phyloP scores from a whole-genome alignment of 1,140 invertebrate genomes.

The Bombus pyrosoma region DNA sequence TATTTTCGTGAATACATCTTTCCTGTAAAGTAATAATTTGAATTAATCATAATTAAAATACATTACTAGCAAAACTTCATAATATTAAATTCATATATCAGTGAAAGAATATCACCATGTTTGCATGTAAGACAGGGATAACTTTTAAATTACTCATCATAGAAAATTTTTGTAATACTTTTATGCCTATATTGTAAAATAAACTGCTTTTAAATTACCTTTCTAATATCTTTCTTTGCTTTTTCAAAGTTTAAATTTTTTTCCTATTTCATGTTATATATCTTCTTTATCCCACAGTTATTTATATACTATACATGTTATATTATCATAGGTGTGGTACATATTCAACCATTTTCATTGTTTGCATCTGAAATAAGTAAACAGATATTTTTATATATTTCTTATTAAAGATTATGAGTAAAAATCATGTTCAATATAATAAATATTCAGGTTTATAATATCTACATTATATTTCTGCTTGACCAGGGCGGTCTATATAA shows the following conservation, averaged over 20 bases:
- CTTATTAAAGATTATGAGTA: not conserved
- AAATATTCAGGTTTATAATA: conserved; percentile 53
- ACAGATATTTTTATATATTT: not conserved
- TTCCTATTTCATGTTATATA: not conserved
- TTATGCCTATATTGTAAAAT: conserved; percentile 9
- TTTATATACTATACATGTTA: too few relatives aligned
- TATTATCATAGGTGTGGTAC: not conserved
- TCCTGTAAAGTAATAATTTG: conserved; percentile 8
- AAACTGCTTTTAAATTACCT: conserved; percentile 28
- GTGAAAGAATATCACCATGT: conserved; percentile 66
- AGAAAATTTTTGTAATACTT: not conserved
- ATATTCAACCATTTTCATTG: conserved; percentile 15
- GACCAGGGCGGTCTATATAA: conserved; percentile 63
- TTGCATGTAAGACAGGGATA: conserved; percentile 76
- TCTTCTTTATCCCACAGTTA: not conserved
- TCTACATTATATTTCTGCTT: conserved; percentile 72
- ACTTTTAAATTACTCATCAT: conserved; percentile 73
- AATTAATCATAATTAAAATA: not conserved
- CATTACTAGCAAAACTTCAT: not conserved
- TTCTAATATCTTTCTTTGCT: not conserved
- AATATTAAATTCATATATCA: conserved; percentile 52
- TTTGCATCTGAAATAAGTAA: conserved; percentile 6
- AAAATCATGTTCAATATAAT: not conserved
- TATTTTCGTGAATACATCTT: not conserved
- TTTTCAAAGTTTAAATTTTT: not conserved